phyloP scores from a whole-genome alignment of 2,113 vertebrate species.

The Microcebus tavaratra region DNA sequence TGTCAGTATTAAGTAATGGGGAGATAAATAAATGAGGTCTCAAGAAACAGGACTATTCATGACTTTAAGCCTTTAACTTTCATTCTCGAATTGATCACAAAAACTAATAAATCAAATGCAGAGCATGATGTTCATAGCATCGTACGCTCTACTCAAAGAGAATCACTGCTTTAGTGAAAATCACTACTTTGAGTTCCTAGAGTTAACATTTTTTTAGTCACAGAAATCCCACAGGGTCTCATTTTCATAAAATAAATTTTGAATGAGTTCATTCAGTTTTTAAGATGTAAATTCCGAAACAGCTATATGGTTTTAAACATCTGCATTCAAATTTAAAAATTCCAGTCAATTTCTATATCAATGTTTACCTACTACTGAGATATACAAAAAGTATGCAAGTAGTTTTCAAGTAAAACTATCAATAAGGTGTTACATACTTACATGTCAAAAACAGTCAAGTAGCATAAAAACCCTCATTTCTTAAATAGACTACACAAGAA shows the following conservation, averaged over 20 bases:
- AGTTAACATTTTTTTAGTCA: neutral
- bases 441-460: neutral
- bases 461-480: neutral
- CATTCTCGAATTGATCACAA: constrained; percentile 9
- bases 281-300: constrained; percentile 32
- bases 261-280: neutral
- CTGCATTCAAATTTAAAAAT: constrained; percentile 35
- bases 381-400: neutral
- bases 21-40: constrained; percentile 26
- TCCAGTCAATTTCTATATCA: constrained; percentile 20
- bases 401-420: neutral
- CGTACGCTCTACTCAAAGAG: neutral
- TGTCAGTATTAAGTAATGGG: neutral
- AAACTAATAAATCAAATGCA: constrained; percentile 53
- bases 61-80: constrained; percentile 23
- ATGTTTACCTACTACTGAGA: neutral
- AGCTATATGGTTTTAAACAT: neutral
- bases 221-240: neutral
- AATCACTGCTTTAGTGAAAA: neutral
- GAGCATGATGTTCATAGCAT: neutral
- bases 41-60: neutral
- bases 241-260: constrained; percentile 50
- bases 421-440: neutral
- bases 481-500: neutral
- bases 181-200: neutral